Base-by-base conservation (phyloP, 2,113 vertebrate genomes). In the Pangasianodon gigas region DNA sequence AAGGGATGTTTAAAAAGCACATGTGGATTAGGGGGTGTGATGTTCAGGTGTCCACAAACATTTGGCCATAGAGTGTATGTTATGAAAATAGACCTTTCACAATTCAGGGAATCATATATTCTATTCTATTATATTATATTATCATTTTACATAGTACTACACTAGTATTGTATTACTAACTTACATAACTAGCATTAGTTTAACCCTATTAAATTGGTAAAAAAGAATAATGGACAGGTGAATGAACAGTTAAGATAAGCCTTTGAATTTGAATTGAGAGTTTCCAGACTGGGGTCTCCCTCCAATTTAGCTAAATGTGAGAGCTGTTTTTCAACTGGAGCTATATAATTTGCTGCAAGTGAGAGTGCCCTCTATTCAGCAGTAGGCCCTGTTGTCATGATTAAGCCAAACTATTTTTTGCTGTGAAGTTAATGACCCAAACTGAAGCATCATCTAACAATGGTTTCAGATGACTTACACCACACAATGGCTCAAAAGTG, bases 341-440 rank as follows among this genome's bases (percentile, higher is more conserved):
- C 13, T 77, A 21, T 74, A 1, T 18, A 41, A 79, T 29, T 48
- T 29, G 48, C 75, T 26, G 75, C n/a, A 10, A 67, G 7, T n/a
- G 62, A 67, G 62, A 67, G 2, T 29, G 29, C 18, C 8, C 18
- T 74, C 18, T 19, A 74, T 41, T 74, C 21, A 44, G 74, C 19
- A 41, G 29, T 11, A 51, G 48, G 46, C 77, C 14, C 26, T 16
- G 48, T 52, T 81, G 32, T 81, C 65, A 79, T 90, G 48, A 88
- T 88, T 86, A 86, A 91, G 75, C 80, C 75, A 89, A 86, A 84
- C 58, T 85, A 69, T 58, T 86, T 62, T 91, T 54, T 60, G 41
- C 62, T 56, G 69, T 90, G 41, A 80, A 46, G 58, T 87, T 92
- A 62, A 65, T 88, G 51, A 65, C n/a, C 83, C 83, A 88, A 80